Percentiles rank a stretch among this genome's conserved stretches.
These are phyloP conservation scores for Dolichoris vasculosae DNA, from an alignment of 1,140 invertebrate species.

Conservation along the genomic window DNA sequence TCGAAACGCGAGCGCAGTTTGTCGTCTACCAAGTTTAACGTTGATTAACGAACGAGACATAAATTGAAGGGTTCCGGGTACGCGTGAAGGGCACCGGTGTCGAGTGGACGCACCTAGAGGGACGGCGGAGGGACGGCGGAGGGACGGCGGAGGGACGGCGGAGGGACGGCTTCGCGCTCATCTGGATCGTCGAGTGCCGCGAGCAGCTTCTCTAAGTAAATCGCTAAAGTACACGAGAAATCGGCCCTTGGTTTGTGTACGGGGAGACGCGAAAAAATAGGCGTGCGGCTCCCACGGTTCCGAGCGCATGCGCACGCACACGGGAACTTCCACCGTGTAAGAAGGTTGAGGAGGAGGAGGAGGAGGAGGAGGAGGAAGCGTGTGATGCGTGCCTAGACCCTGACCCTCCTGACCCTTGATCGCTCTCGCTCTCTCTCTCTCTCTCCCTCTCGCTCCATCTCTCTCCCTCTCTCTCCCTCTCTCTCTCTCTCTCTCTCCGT, in stretches of 20 bases:
- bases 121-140: no score
- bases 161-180: no score
- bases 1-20: no score
- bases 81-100: no score
- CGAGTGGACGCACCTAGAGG: no score
- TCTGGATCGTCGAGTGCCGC: no score
- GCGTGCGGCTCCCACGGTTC: slow-evolving; percentile 1
- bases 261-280: not conserved
- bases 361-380: not conserved
- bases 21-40: no score
- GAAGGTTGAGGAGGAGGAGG: not conserved
- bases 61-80: no score
- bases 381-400: not conserved
- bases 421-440: not conserved
- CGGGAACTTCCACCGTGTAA: no score
- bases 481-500: not conserved
- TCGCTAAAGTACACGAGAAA: slow-evolving; percentile 1
- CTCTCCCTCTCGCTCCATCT: not conserved
- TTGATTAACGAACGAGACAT: no score
- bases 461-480: not conserved
- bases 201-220: not conserved
- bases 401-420: not conserved
- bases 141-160: no score
- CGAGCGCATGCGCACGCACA: not conserved
- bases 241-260: no score